Base-by-base conservation (phyloP, 2,113 vertebrate species). In the Phodopus roborovskii region DNA sequence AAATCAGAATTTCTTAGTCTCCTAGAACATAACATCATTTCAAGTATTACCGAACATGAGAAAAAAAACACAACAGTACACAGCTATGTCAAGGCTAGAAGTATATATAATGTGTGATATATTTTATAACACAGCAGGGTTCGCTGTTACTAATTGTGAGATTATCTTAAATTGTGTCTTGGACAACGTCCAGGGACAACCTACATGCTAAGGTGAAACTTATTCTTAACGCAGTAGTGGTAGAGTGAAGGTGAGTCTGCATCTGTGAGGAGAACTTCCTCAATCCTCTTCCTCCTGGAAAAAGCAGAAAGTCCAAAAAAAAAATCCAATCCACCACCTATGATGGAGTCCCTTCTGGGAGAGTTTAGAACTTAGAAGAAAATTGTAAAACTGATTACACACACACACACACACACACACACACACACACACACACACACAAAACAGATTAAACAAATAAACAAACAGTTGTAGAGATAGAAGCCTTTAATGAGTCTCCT, bases 241-340 rank as follows among this genome's bases (percentile, higher is more conserved):
- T n/a, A 58, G 56, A 81, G 10, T 36, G 15, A 81, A 20, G 4
- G 56, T 74, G 22, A 68, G 66, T 26, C 64, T 20, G 36, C 2
- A 15, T 26, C n/a, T 62, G 48, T n/a, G 22, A 93, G 77, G 48
- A 4, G 10, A 10, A 11, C 71, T 91, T 81, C 66, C 74, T 70
- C 24, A 82, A 93, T 26, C 73, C 56, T n/a, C 7, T 15, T 94
- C 71, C 58, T 45, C 36, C 50, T 15, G 20, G 12, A 87, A 53
- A 93, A 90, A 50, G 11, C 2, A 95, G 15, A 90, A n/a, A 50
- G 24, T 33, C 64, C 20, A 48, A 33, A 4, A 33, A 70, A 26
- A 70, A 7, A 95, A 94, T 85, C 94, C n/a, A n/a, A n/a, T n/a
- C n/a, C n/a, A n/a, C n/a, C 36, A 62, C 9, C n/a, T 53, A 39